Evolutionary conservation across 2,797 vertebrate species (phyloP), one percentile per base, ranked within the genome.

Genomic region (Cygnus olor): DNA sequence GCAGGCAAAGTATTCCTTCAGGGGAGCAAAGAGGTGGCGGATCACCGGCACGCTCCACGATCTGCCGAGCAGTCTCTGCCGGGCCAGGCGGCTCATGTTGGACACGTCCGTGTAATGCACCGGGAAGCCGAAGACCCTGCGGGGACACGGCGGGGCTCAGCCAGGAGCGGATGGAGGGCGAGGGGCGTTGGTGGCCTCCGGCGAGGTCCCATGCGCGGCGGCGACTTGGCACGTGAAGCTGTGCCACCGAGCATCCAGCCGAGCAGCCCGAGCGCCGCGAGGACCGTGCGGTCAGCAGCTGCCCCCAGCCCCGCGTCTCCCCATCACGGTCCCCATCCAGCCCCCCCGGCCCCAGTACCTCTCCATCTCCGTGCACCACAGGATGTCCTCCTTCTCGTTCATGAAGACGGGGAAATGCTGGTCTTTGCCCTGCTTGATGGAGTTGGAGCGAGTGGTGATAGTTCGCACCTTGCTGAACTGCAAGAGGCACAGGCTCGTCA

Each of bases 361-460:
- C 97, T 99, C 99, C 99, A 99, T 99, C 98, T 99, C 99, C 89
- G 99, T 99, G 98, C 99, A 99, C 99, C 99, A 99, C 60, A 99
- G 98, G 85, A 99, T 99, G 98, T 99, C 99, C 90, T 99, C 99
- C 97, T 99, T 99, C 90, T 99, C 99, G 11, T 99, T 99, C 99
- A 99, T 99, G 98, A 97, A 99, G 97, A 99, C 99, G 2, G 99
- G 99, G 97, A 99, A 99, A 90, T 99, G 99, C 98, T 99, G 99
- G 98, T 99, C 99, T 97, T 99, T 99, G 97, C 99, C 99, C 97
- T 99, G 99, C 98, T 99, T 99, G 98, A 99, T 99, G 97, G 99
- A 99, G 94, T 99, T 99, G 83, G 99, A 99, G 98, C 99, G 98
- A 83, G 99, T 99, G 97, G 99, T 99, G 98, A 99, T 99, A 96